A percentile compares a stretch with the other conserved stretches of the same genome.
Conservation (phyloP, 2,113 vertebrate species). For the Emydura subglobosa region DNA sequence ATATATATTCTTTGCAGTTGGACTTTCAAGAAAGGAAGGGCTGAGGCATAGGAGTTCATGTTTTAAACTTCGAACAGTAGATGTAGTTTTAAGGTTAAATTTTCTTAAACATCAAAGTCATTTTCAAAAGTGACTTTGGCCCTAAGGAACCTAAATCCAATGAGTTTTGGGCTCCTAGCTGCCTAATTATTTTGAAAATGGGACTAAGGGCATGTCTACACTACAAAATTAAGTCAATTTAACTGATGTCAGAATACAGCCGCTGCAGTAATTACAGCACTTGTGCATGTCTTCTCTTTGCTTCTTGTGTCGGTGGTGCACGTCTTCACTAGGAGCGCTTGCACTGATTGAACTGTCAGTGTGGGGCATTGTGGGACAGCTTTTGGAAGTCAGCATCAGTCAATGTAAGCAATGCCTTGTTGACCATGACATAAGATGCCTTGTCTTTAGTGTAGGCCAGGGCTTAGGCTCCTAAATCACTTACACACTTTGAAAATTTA, state of each 20-base stretch:
- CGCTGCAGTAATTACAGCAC: neutral
- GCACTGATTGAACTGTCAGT: neutral
- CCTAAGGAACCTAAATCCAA: neutral
- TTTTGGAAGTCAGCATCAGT: neutral
- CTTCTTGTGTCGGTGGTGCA: neutral
- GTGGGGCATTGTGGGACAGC: neutral
- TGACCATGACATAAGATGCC: neutral
- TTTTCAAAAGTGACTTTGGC: neutral
- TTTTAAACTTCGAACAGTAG: neutral
- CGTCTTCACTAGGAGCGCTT: neutral
- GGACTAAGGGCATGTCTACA: neutral
- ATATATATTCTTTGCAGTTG: neutral
- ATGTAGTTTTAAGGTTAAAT: neutral
- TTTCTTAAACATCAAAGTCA: neutral
- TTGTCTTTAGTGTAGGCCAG: neutral
- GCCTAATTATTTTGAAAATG: neutral
- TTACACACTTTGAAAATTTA: neutral
- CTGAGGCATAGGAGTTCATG: neutral
- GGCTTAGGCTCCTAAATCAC: neutral
- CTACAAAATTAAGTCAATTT: neutral
- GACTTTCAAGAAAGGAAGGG: neutral
- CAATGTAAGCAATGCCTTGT: neutral
- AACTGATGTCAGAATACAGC: neutral
- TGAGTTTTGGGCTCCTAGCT: neutral
- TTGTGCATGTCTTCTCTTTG: neutral